phyloP scores from a whole-genome alignment of 2,797 vertebrate species.

The Liparis tanakae region DNA sequence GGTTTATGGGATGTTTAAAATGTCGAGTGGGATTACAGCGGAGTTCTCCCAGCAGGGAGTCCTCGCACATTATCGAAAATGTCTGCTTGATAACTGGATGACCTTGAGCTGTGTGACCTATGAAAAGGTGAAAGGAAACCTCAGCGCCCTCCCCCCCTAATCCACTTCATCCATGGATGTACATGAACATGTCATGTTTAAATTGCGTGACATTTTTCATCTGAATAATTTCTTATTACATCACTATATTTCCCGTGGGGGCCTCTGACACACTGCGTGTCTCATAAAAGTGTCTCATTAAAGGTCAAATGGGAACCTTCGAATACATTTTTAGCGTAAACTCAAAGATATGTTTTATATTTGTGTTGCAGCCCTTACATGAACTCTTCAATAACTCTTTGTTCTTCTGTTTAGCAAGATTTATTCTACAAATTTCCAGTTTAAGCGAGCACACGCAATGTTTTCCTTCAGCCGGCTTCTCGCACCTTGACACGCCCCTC shows the following conservation, averaged over 20 bases:
- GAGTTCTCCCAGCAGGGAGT: conserved; percentile 47
- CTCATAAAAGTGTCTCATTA: background rate
- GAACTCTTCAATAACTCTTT: no score
- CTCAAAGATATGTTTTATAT: background rate
- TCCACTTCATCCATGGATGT: conserved; percentile 6
- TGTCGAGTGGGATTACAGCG: conserved; percentile 56
- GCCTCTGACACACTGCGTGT: conserved; percentile 1
- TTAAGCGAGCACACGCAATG: no score
- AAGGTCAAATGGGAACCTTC: background rate
- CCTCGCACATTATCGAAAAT: conserved; percentile 15
- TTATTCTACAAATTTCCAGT: no score
- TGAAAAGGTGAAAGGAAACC: background rate
- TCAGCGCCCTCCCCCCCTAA: background rate
- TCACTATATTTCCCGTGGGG: background rate
- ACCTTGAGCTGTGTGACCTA: conserved; percentile 16
- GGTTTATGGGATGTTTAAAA: conserved; percentile 76
- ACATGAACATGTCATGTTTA: conserved; percentile 11
- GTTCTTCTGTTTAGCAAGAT: no score
- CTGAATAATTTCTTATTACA: conserved; percentile 12
- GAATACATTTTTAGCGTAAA: background rate
- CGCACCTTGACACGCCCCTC: no score
- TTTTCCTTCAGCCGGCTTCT: no score
- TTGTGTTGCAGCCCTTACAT: no score
- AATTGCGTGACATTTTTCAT: conserved; percentile 2
- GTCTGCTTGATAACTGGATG: conserved; percentile 18